A percentile compares a stretch with the other conserved stretches of the same genome.
These are phyloP conservation scores for Lophius americanus DNA, from an alignment of 2,797 vertebrate species.

Conservation along the genomic window DNA sequence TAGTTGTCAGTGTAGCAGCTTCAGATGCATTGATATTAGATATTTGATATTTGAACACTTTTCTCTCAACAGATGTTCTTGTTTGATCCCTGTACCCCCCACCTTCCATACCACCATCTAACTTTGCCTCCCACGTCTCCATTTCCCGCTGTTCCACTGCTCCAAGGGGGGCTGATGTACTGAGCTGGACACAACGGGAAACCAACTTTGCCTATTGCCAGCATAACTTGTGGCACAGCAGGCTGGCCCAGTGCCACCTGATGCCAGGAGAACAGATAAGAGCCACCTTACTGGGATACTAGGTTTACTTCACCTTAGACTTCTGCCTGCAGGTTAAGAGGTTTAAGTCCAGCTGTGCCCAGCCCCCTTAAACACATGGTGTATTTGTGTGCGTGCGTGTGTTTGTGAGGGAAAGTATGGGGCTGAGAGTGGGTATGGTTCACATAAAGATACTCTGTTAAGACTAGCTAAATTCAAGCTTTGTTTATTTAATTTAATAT, in stretches of 20 bases:
- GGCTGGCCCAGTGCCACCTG: constrained; percentile 53
- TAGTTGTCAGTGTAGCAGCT: background rate
- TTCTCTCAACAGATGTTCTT: constrained; percentile 16
- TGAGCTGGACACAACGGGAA: constrained; percentile 41
- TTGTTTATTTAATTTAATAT: background rate
- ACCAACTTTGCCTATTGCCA: constrained; percentile 53
- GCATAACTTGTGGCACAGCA: constrained; percentile 63
- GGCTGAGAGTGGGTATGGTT: background rate
- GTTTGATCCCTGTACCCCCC: constrained; percentile 7
- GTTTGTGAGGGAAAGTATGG: background rate
- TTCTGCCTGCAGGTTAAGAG: constrained; percentile 37
- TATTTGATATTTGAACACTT: background rate
- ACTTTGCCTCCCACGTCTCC: constrained; percentile 42
- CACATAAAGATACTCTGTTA: background rate
- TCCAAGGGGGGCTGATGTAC: constrained; percentile 61
- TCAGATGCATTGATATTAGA: background rate
- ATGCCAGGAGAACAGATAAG: constrained; percentile 71
- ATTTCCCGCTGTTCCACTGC: constrained; percentile 51
- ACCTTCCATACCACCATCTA: constrained; percentile 17
- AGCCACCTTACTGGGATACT: constrained; percentile 58
- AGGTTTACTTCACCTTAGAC: constrained; percentile 52
- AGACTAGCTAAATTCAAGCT: too few species aligned
- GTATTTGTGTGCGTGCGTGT: constrained; percentile 15
- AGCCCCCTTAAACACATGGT: constrained; percentile 44
- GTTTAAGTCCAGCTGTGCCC: constrained; percentile 55